Evolutionary conservation across 2,113 vertebrate species (phyloP).

Genomic region (Chamaea fasciata): DNA sequence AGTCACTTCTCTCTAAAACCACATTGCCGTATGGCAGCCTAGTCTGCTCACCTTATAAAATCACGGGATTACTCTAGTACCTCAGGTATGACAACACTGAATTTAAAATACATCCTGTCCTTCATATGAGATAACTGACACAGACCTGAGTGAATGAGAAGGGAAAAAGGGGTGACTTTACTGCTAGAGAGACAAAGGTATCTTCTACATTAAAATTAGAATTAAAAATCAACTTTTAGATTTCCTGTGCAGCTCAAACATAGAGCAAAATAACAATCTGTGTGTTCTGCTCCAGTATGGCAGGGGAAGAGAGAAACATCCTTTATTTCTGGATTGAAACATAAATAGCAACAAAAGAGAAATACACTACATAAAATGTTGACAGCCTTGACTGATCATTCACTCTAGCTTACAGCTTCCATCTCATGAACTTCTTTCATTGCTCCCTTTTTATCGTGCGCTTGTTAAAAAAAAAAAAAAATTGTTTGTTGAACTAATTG

Average conservation of each 20-base stretch:
- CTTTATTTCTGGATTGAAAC: not conserved
- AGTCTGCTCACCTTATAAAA: not conserved
- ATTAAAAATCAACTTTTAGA: not conserved
- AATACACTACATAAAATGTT: constrained; percentile 1
- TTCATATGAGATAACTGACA: not conserved
- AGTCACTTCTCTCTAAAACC: not conserved
- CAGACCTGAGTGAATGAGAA: not conserved
- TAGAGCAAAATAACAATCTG: not conserved
- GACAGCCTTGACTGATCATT: constrained; percentile 38
- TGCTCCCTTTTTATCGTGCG: not conserved
- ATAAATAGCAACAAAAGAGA: not conserved
- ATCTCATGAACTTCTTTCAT: constrained; percentile 15
- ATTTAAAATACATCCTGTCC: not conserved
- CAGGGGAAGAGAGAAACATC: not conserved
- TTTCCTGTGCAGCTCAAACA: not conserved
- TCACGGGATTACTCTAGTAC: not conserved
- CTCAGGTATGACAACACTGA: not conserved
- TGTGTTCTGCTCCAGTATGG: not conserved
- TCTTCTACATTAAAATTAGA: not conserved
- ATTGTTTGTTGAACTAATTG: not conserved
- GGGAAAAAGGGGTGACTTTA: not conserved
- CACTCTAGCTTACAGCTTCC: constrained; percentile 5
- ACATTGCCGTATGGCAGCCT: rapidly evolving
- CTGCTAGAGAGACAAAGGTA: not conserved
- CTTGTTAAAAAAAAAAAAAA: not conserved